Conservation (phyloP, 2,888 invertebrate genomes). For the Cerastoderma edule region DNA sequence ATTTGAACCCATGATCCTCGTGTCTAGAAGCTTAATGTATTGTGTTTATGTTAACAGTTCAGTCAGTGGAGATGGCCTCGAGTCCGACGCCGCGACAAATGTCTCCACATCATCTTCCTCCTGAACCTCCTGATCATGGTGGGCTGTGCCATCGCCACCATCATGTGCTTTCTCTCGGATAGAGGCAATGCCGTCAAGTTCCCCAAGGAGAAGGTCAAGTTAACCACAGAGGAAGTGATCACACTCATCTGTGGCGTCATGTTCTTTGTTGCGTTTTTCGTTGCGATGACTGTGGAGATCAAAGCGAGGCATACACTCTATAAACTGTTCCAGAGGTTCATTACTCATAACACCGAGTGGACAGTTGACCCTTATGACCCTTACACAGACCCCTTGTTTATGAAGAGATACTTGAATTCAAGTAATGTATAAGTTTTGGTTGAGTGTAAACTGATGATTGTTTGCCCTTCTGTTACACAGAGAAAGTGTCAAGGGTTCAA, state of each 20-base stretch:
- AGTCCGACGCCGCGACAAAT: conserved; percentile 84
- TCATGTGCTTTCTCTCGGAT: conserved; percentile 85
- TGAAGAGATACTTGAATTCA: conserved; percentile 29
- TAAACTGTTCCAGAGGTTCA: conserved; percentile 83
- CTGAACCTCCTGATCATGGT: conserved; percentile 85
- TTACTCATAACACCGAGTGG: conserved; percentile 84
- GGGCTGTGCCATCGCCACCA: conserved; percentile 85
- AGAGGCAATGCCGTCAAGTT: conserved; percentile 77
- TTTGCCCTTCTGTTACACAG: too few relatives aligned
- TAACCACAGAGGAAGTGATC: conserved; percentile 85
- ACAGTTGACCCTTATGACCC: conserved; percentile 84
- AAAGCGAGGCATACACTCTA: conserved; percentile 85
- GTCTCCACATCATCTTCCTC: conserved; percentile 85
- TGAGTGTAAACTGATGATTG: conserved; percentile 20
- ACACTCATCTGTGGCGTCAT: conserved; percentile 85
- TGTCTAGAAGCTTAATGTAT: too few relatives aligned
- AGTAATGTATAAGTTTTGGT: conserved; percentile 21
- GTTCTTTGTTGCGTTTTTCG: conserved; percentile 86
- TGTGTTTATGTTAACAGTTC: conserved; percentile 83
- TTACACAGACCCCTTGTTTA: conserved; percentile 70
- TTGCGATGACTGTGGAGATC: conserved; percentile 86
- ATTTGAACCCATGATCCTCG: too few relatives aligned
- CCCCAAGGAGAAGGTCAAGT: conserved; percentile 81
- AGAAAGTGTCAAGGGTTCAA: background rate
- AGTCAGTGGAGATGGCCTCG: conserved; percentile 85